Percentiles rank a stretch among this genome's conserved stretches.
phyloP scores from a whole-genome alignment of 2,888 invertebrate genomes.

The Apamea epomidion region DNA sequence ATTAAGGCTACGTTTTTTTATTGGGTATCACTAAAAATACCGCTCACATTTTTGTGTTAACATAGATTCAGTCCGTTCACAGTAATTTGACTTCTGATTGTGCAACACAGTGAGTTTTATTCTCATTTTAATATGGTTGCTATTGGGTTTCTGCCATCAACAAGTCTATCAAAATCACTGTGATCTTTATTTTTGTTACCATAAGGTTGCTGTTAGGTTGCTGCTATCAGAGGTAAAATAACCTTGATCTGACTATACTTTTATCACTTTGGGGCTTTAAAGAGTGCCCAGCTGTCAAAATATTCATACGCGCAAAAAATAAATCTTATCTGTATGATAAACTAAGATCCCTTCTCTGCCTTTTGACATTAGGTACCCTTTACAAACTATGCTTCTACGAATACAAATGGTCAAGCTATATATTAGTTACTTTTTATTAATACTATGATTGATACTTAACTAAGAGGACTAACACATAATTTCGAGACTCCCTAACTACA shows the following conservation, averaged over 20 bases:
- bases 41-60: not conserved
- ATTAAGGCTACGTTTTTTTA: not conserved
- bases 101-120: not conserved
- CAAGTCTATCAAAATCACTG: not conserved
- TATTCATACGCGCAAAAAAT: not conserved
- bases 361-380: not conserved
- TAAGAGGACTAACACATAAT: not conserved
- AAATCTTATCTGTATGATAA: not conserved
- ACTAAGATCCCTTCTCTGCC: no score
- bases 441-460: not conserved
- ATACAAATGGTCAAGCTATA: not conserved
- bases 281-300: not conserved
- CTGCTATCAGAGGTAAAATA: not conserved
- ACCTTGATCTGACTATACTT: not conserved
- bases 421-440: not conserved
- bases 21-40: not conserved
- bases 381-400: not conserved
- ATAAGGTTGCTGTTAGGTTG: not conserved
- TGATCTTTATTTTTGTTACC: not conserved
- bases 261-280: not conserved
- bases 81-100: not conserved
- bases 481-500: not conserved
- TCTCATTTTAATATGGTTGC: not conserved
- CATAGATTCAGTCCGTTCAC: not conserved
- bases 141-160: no score